These are phyloP conservation scores for Siderastrea radians DNA, from an alignment of 92 coral and sea anemone genomes.

Conservation along the genomic window DNA sequence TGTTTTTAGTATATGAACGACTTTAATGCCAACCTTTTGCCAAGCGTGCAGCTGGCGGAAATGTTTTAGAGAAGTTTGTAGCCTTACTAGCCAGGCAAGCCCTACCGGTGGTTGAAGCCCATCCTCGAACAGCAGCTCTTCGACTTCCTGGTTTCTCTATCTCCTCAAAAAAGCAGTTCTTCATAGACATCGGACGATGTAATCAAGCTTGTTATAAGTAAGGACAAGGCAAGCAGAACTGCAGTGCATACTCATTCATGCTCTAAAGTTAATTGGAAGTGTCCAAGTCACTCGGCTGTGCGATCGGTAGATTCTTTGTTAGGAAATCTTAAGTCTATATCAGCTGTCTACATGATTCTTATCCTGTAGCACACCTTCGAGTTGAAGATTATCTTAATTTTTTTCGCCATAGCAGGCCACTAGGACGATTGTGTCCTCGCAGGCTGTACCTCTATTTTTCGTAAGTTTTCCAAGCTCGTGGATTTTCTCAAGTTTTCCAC, in stretches of 20 bases:
- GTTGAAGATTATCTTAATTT: constrained; percentile 18
- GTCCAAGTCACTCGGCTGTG: constrained; percentile 45
- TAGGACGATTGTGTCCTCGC: too few species aligned
- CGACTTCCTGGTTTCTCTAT: constrained; percentile 29
- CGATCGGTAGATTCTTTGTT: constrained; percentile 42
- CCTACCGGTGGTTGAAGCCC: constrained; percentile 59
- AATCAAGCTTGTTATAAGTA: constrained; percentile 36
- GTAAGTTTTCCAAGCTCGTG: too few species aligned
- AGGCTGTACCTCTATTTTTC: too few species aligned
- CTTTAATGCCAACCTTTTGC: constrained; percentile 20
- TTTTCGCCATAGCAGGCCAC: too few species aligned
- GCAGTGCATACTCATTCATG: constrained; percentile 17
- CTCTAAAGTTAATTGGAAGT: constrained; percentile 22
- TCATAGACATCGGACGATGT: constrained; percentile 69
- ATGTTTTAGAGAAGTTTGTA: too few species aligned
- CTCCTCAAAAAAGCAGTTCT: constrained; percentile 12
- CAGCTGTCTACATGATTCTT: constrained; percentile 28
- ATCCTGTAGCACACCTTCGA: constrained; percentile 35
- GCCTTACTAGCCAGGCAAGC: constrained; percentile 16
- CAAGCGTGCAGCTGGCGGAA: too few species aligned
- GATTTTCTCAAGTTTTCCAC: too few species aligned
- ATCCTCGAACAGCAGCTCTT: constrained; percentile 45
- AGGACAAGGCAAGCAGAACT: constrained; percentile 41
- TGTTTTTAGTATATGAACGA: constrained; percentile 47
- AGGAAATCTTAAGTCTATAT: constrained; percentile 49